A percentile compares a stretch with the other conserved stretches of the same genome.
These are phyloP conservation scores for Ctenopoma kingsleyae DNA, from an alignment of 2,797 vertebrate species.

Conservation along the genomic window DNA sequence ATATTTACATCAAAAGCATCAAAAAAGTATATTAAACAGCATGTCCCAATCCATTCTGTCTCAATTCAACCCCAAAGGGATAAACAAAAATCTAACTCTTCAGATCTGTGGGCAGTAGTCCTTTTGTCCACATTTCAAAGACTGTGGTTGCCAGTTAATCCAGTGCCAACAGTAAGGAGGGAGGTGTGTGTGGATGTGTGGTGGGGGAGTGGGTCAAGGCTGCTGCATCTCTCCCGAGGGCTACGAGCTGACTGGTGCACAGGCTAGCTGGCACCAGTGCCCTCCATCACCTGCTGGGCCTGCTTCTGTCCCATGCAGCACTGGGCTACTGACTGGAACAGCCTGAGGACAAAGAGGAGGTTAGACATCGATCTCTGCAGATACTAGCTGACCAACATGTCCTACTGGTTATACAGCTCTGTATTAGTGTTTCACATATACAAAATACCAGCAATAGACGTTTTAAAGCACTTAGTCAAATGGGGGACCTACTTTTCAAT, in stretches of 20 bases:
- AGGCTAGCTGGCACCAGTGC: conserved; percentile 95
- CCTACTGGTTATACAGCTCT: neutral
- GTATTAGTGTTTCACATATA: neutral
- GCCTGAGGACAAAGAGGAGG: conserved; percentile 76
- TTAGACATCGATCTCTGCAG: neutral
- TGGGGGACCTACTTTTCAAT: conserved; percentile 93
- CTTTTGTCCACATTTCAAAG: conserved; percentile 75
- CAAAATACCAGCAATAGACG: too few species aligned
- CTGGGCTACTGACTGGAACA: conserved; percentile 99
- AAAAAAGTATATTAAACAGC: conserved; percentile 97
- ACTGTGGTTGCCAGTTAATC: conserved; percentile 78
- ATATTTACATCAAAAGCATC: conserved; percentile 96
- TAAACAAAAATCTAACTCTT: conserved; percentile 67
- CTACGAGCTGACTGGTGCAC: conserved; percentile 65
- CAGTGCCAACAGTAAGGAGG: conserved; percentile 83
- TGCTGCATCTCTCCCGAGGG: conserved; percentile 71
- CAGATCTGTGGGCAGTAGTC: conserved; percentile 77
- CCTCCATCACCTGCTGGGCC: conserved; percentile 99
- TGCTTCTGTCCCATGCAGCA: conserved; percentile 99
- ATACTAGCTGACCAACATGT: too few species aligned
- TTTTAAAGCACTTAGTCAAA: neutral
- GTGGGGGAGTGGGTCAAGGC: conserved; percentile 68
- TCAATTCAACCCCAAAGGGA: conserved; percentile 57
- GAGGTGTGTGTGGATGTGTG: conserved; percentile 58
- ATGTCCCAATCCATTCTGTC: conserved; percentile 81